Conservation (phyloP, 2,888 invertebrate species). For the Leptinotarsa haldemani region DNA sequence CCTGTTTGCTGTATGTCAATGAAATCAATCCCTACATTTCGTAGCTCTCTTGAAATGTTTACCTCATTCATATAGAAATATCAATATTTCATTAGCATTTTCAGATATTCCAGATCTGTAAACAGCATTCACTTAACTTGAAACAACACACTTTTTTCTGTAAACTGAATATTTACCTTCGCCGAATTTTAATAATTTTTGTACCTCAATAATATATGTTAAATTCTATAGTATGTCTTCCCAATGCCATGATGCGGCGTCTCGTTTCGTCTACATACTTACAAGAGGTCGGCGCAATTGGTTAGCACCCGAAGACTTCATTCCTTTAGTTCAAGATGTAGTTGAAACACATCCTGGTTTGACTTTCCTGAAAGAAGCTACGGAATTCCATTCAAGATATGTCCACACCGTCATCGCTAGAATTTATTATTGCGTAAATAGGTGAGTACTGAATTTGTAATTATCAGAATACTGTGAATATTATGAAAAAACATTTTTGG, state of each 20-base stretch:
- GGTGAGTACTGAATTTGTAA: constrained; percentile 58
- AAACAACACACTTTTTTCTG: too few relatives aligned
- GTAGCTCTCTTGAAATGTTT: too few relatives aligned
- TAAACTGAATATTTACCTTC: background rate
- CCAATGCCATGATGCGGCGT: constrained; percentile 88
- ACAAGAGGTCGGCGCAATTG: constrained; percentile 77
- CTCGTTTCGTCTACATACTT: constrained; percentile 88
- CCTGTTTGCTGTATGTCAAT: too few relatives aligned
- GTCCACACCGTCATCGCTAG: constrained; percentile 98
- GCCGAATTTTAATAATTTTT: background rate
- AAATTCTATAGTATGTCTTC: constrained; percentile 75
- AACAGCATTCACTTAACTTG: too few relatives aligned
- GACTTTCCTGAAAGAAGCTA: constrained; percentile 96
- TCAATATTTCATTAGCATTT: too few relatives aligned
- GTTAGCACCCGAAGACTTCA: constrained; percentile 90
- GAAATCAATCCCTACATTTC: too few relatives aligned
- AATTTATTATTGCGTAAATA: constrained; percentile 91
- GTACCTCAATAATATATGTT: too few relatives aligned
- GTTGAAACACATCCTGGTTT: constrained; percentile 98
- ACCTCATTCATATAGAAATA: too few relatives aligned
- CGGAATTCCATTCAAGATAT: constrained; percentile 98
- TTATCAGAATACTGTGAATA: too few relatives aligned
- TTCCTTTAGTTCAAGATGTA: constrained; percentile 95
- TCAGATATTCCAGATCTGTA: too few relatives aligned
- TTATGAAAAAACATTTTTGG: too few relatives aligned